A percentile compares a stretch with the other conserved stretches of the same genome.
Evolutionary conservation across 2,888 invertebrate genomes (phyloP).

Genomic region (Ormyrus pomaceus): DNA sequence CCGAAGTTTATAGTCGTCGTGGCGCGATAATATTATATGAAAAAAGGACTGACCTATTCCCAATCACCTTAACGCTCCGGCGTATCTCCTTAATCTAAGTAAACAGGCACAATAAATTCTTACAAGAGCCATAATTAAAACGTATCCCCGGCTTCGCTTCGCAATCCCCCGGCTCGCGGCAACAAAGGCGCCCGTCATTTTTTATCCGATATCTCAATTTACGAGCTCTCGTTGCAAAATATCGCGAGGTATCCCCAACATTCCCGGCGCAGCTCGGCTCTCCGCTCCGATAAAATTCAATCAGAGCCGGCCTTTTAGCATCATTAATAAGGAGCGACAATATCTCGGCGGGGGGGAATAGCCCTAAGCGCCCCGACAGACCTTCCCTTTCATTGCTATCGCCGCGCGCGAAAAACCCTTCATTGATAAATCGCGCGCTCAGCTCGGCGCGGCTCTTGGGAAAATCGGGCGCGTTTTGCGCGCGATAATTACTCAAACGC

Average conservation of each 20-base stretch:
- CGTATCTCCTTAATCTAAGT: neutral
- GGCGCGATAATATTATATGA: too few species aligned
- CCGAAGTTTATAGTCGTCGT: too few species aligned
- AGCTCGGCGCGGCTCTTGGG: neutral
- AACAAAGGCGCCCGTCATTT: neutral
- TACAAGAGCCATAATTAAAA: slow-evolving; percentile 10
- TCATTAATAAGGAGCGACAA: slow-evolving; percentile 46
- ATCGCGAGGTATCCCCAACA: neutral
- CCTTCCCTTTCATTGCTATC: slow-evolving; percentile 8
- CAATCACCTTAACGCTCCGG: too few species aligned
- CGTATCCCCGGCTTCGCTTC: too few species aligned
- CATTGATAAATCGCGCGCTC: slow-evolving; percentile 30
- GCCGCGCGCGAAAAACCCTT: neutral
- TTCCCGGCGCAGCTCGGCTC: neutral
- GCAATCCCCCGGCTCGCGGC: too few species aligned
- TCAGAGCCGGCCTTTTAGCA: slow-evolving; percentile 8
- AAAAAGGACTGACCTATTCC: too few species aligned
- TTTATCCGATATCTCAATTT: neutral
- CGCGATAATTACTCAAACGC: slow-evolving; percentile 22
- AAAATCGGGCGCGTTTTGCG: slow-evolving; percentile 27
- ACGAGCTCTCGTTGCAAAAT: slow-evolving; percentile 5
- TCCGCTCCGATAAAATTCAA: slow-evolving; percentile 9
- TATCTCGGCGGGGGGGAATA: slow-evolving; percentile 18
- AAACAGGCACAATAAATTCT: slow-evolving; percentile 18
- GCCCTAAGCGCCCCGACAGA: neutral